Evolutionary conservation across 2,797 vertebrate genomes (phyloP).

Genomic region (Smutsia gigantea): DNA sequence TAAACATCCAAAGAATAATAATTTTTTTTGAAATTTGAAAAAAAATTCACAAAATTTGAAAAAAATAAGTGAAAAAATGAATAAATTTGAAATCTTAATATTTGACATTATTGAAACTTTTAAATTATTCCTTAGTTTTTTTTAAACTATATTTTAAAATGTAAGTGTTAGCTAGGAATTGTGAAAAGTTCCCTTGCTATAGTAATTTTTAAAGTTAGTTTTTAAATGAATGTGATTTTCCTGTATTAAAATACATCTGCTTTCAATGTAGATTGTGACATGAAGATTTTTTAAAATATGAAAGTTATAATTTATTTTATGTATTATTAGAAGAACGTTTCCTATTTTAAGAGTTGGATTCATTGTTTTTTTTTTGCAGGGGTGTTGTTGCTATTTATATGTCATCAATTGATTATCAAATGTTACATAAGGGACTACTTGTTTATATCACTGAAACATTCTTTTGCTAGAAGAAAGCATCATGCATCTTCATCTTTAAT

Average conservation of each 20-base stretch:
- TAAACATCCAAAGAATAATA: neutral
- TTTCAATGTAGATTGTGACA: neutral
- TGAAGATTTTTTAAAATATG: neutral
- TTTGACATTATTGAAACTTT: neutral
- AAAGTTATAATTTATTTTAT: constrained; percentile 19
- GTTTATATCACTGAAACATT: constrained; percentile 54
- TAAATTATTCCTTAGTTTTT: neutral
- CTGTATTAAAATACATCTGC: neutral
- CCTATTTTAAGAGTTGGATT: constrained; percentile 7
- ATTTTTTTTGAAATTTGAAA: neutral
- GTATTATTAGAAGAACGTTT: neutral
- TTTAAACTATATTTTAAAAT: neutral
- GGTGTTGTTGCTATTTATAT: neutral
- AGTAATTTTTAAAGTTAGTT: constrained; percentile 17
- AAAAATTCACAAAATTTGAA: neutral
- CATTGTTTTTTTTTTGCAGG: neutral
- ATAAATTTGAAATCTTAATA: neutral
- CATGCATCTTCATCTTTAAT: constrained; percentile 69
- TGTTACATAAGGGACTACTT: constrained; percentile 52
- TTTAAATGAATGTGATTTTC: neutral
- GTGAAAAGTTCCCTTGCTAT: neutral
- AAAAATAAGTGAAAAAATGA: neutral
- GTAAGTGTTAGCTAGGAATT: neutral
- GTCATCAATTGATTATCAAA: constrained; percentile 49
- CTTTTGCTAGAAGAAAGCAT: constrained; percentile 65